A percentile compares a stretch with the other conserved stretches of the same genome.
phyloP scores from a whole-genome alignment of 2,113 vertebrate genomes.

The Ceratotherium simum region DNA sequence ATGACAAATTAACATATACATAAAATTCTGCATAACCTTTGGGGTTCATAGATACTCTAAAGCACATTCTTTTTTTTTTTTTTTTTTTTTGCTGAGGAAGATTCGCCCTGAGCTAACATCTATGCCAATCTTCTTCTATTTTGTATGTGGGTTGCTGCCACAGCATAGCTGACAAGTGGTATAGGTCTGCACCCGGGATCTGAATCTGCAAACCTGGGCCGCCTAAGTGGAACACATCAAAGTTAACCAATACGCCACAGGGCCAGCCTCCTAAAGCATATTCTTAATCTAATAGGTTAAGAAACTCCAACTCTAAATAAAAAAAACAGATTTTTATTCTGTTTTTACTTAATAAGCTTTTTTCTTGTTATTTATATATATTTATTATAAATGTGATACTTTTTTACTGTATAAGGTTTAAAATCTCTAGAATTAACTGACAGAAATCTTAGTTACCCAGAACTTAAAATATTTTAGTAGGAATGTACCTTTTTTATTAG shows the following conservation, averaged over 20 bases:
- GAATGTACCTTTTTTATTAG: background rate
- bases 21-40: background rate
- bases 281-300: background rate
- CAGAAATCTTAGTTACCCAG: background rate
- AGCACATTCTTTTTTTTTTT: background rate
- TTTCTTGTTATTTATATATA: background rate
- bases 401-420: background rate
- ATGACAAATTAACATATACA: background rate
- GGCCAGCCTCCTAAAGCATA: background rate
- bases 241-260: too few species aligned
- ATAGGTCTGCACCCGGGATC: too few species aligned
- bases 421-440: conserved; percentile 29
- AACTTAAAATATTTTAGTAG: background rate
- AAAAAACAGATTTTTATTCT: background rate
- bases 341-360: background rate
- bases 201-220: too few species aligned
- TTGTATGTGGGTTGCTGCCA: too few species aligned
- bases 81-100: too few species aligned
- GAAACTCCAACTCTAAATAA: background rate
- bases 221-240: too few species aligned
- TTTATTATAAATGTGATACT: background rate
- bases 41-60: background rate
- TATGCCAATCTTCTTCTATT: too few species aligned
- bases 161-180: too few species aligned
- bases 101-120: too few species aligned